phyloP scores from a whole-genome alignment of 1,140 invertebrate genomes.

The Geopemphigus sp. region DNA sequence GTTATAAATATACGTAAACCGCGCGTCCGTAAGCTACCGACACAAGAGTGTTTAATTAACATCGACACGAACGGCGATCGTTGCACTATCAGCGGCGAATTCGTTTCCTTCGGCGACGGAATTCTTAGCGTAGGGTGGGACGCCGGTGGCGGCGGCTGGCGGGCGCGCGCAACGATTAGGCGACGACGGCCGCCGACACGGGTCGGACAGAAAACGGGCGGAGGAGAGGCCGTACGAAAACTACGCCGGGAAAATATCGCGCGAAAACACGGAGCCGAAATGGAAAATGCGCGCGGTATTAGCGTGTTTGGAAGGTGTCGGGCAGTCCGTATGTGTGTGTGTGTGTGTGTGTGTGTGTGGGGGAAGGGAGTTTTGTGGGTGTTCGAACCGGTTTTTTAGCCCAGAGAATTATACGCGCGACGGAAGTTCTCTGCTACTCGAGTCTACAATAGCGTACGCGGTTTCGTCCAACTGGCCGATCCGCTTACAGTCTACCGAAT shows the following conservation, averaged over 20 bases:
- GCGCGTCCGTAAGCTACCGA: background rate
- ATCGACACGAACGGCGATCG: background rate
- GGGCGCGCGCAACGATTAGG: constrained; percentile 6
- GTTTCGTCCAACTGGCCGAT: background rate
- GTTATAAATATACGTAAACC: too few species aligned
- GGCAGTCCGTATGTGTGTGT: constrained; percentile 29
- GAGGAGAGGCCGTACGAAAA: too few species aligned
- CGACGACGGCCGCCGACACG: too few species aligned
- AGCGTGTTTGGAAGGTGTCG: background rate
- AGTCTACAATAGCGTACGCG: background rate
- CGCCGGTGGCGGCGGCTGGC: too few species aligned
- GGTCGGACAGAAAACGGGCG: too few species aligned
- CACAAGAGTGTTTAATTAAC: background rate
- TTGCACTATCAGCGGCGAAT: too few species aligned
- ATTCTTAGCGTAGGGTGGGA: too few species aligned
- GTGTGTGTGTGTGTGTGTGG: too few species aligned
- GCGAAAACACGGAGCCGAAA: constrained; percentile 12
- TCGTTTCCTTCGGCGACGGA: too few species aligned
- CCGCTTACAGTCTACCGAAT: too few species aligned
- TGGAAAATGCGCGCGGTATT: background rate
- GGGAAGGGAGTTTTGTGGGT: too few species aligned
- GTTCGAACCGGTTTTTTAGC: constrained; percentile 47
- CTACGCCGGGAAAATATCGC: constrained; percentile 34
- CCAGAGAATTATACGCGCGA: constrained; percentile 18
- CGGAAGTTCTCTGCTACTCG: constrained; percentile 15